A percentile compares a stretch with the other conserved stretches of the same genome.
Evolutionary conservation across 1,140 invertebrate genomes (phyloP).

Genomic region (Camponotus pennsylvanicus): DNA sequence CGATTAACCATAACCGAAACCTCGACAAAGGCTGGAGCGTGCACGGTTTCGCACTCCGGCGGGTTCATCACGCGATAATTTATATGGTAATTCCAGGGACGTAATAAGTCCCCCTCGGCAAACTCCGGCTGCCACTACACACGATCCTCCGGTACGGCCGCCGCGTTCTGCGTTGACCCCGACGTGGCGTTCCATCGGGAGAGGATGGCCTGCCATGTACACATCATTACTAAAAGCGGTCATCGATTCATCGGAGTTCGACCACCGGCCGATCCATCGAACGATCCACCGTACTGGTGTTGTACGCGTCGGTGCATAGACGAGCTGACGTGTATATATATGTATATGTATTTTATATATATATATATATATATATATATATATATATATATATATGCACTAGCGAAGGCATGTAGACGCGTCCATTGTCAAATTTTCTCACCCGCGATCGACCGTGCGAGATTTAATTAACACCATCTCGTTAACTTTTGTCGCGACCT

Average conservation of each 20-base stretch:
- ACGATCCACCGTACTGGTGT: slow-evolving; percentile 45
- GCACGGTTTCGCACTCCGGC: slow-evolving; percentile 76
- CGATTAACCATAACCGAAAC: slow-evolving; percentile 82
- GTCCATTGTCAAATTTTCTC: slow-evolving; percentile 75
- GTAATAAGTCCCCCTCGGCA: slow-evolving; percentile 82
- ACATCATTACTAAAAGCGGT: slow-evolving; percentile 79
- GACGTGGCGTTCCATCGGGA: slow-evolving; percentile 67
- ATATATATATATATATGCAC: neutral
- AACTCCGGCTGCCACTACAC: slow-evolving; percentile 79
- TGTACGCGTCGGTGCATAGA: slow-evolving; percentile 53
- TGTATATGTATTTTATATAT: neutral
- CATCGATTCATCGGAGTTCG: slow-evolving; percentile 76
- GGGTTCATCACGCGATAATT: slow-evolving; percentile 82
- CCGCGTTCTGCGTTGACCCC: slow-evolving; percentile 69
- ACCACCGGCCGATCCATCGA: slow-evolving; percentile 60
- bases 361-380: slow-evolving; percentile 8
- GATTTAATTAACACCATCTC: slow-evolving; percentile 77
- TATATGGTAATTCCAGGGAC: slow-evolving; percentile 82
- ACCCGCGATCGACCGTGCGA: slow-evolving; percentile 66
- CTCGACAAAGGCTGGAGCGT: slow-evolving; percentile 79
- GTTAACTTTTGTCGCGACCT: slow-evolving; percentile 73
- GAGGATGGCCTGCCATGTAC: slow-evolving; percentile 73
- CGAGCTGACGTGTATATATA: slow-evolving; percentile 43
- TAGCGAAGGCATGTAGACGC: neutral
- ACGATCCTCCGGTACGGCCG: slow-evolving; percentile 69